A percentile compares a stretch with the other conserved stretches of the same genome.
Conservation (phyloP, 2,113 vertebrate genomes). For the Neotoma lepida region DNA sequence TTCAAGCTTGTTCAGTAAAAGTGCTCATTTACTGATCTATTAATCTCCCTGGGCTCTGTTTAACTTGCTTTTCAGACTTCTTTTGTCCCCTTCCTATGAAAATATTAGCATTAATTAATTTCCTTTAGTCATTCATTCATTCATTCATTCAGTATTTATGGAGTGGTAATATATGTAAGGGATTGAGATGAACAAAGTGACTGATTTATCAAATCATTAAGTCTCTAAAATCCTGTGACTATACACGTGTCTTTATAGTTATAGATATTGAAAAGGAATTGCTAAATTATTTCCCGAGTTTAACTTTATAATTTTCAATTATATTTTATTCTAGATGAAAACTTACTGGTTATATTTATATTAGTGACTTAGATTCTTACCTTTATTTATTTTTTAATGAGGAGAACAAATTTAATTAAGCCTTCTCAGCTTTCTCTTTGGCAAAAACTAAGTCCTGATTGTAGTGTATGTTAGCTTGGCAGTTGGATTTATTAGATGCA, state of each 20-base stretch:
- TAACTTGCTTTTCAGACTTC: neutral
- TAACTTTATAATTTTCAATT: conserved; percentile 61
- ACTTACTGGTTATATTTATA: conserved; percentile 53
- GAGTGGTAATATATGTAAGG: conserved; percentile 12
- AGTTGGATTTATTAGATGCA: conserved; percentile 48
- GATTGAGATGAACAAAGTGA: conserved; percentile 33
- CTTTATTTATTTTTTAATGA: conserved; percentile 62
- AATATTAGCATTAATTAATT: conserved; percentile 10
- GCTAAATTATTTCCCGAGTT: conserved; percentile 44
- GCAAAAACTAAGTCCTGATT: conserved; percentile 36
- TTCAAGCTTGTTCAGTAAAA: neutral
- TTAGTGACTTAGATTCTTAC: conserved; percentile 28
- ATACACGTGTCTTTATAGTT: conserved; percentile 25
- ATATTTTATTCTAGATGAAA: conserved; percentile 51
- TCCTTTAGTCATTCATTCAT: neutral
- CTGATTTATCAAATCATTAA: conserved; percentile 44
- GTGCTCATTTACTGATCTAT: neutral
- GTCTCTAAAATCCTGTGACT: conserved; percentile 47
- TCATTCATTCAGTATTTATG: conserved; percentile 20
- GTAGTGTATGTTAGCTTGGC: conserved; percentile 22
- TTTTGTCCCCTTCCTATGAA: neutral
- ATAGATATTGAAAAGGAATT: conserved; percentile 51
- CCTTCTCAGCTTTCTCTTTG: conserved; percentile 37
- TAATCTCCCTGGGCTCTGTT: neutral
- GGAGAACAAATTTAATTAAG: conserved; percentile 53